A percentile compares a stretch with the other conserved stretches of the same genome.
Evolutionary conservation across 2,888 invertebrate species (phyloP).

Genomic region (Anagyrus pseudococci): DNA sequence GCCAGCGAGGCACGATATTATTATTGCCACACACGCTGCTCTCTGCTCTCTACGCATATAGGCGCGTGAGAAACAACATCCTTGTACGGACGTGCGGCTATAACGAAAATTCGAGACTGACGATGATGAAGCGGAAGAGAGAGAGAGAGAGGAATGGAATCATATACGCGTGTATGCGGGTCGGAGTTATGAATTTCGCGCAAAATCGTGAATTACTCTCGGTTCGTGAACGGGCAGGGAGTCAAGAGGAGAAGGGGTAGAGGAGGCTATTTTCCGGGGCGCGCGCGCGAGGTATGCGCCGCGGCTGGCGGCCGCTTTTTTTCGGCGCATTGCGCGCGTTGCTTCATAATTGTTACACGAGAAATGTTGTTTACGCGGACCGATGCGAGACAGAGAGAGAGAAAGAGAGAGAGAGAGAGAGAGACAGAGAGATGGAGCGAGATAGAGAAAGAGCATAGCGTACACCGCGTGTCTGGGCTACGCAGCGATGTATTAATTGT

Average conservation of each 20-base stretch:
- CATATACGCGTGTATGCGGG: not conserved
- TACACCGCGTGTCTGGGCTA: not conserved
- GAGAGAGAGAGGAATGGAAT: not conserved
- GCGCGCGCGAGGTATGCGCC: constrained; percentile 9
- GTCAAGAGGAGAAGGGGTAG: too few relatives aligned
- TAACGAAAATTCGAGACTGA: not conserved
- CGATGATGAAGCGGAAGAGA: too few relatives aligned
- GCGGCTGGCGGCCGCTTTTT: constrained; percentile 6
- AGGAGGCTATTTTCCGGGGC: constrained; percentile 31
- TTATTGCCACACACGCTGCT: too few relatives aligned
- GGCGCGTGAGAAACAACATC: too few relatives aligned
- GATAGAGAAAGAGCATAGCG: not conserved
- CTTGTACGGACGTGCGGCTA: too few relatives aligned
- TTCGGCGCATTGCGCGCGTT: constrained; percentile 24
- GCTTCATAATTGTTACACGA: constrained; percentile 34
- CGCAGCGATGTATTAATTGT: constrained; percentile 33
- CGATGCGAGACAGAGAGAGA: not conserved
- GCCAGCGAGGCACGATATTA: too few relatives aligned
- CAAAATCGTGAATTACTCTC: too few relatives aligned
- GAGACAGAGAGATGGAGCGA: not conserved
- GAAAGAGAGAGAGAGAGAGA: not conserved
- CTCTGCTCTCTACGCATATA: too few relatives aligned
- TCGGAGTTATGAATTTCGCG: too few relatives aligned
- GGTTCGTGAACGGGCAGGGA: too few relatives aligned
- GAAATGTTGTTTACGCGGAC: constrained; percentile 13